Base-by-base conservation (phyloP, 2,888 invertebrate genomes). In the Phaonia tiefii region DNA sequence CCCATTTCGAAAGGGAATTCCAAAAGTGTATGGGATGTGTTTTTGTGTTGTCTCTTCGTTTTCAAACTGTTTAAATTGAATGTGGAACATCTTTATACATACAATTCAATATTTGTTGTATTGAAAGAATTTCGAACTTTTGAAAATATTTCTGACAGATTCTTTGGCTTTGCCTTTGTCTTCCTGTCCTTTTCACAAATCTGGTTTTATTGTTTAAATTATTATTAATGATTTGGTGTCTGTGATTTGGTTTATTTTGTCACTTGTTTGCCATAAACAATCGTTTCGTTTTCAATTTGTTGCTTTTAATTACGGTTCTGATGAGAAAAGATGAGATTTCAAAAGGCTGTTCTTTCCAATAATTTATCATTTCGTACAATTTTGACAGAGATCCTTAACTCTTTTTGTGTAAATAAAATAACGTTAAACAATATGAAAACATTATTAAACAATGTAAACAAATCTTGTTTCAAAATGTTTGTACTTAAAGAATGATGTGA, bases 151-250 rank as follows among this genome's bases (percentile, higher is more conserved):
- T 54, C 17, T 39, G 67, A 54, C 54, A 42, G 69, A 54, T 56
- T 69, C 20, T 51, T 25, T 13, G n/a, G 15, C 20, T 37, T 60
- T 31, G 4, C 1, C 26, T 13, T 11, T 17, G 20, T 20, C 17
- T 60, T 60, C 8, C 37, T 17, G 8, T 20, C 3, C 31, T 31
- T 31, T 31, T 31, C 15, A 13, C n/a, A 75, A 25, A 42, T 63
- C 25, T 73, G 22, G 60, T 67, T 11, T 20, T 22, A 25, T 78
- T 78, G 63, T 78, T 78, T 63, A 73, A 73, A 73, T 46, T 71
- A 17, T 72, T 67, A 79, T 79, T 79, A 79, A 79, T 75, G 78
- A 70, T n/a, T n/a, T 63, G 60, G 25, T 75, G 58, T n/a, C n/a
- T 70, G 63, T 69, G 51, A 69, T 70, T 73, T n/a, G n/a, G 73